These are phyloP conservation scores for Callaeas wilsoni DNA, from an alignment of 2,113 vertebrate species.

Conservation along the genomic window DNA sequence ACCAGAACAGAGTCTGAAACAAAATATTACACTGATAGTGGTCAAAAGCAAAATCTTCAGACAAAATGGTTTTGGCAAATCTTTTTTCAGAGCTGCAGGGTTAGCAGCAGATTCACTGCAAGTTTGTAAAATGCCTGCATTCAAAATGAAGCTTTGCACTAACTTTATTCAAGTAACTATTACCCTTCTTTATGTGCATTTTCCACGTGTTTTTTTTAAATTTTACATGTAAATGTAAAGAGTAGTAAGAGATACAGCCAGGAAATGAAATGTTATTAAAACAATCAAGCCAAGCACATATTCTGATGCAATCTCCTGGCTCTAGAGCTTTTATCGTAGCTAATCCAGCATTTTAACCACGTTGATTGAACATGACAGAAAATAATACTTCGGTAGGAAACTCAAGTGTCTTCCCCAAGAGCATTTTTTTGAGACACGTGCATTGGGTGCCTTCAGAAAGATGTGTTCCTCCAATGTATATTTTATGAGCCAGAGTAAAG, in stretches of 20 bases:
- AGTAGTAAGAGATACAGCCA: neutral
- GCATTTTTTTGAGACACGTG: neutral
- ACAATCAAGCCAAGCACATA: neutral
- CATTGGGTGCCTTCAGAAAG: neutral
- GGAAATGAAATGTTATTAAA: neutral
- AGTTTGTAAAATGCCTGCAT: neutral
- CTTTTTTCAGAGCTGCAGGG: neutral
- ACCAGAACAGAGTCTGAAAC: neutral
- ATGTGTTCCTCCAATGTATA: neutral
- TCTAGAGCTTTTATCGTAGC: neutral
- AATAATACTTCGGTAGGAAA: neutral
- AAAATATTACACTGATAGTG: neutral
- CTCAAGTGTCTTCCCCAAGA: neutral
- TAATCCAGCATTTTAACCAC: neutral
- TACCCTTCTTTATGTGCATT: neutral
- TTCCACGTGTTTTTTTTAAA: neutral
- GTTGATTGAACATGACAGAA: neutral
- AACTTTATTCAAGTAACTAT: neutral
- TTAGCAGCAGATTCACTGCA: neutral
- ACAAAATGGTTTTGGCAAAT: neutral
- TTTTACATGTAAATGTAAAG: neutral
- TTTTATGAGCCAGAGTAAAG: neutral
- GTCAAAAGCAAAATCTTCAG: neutral
- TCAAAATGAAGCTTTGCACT: neutral
- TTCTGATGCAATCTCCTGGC: neutral